Evolutionary conservation across 2,113 vertebrate species (phyloP), one percentile per base, ranked within the genome.

Genomic region (Cyphomyrus discorhynchus): DNA sequence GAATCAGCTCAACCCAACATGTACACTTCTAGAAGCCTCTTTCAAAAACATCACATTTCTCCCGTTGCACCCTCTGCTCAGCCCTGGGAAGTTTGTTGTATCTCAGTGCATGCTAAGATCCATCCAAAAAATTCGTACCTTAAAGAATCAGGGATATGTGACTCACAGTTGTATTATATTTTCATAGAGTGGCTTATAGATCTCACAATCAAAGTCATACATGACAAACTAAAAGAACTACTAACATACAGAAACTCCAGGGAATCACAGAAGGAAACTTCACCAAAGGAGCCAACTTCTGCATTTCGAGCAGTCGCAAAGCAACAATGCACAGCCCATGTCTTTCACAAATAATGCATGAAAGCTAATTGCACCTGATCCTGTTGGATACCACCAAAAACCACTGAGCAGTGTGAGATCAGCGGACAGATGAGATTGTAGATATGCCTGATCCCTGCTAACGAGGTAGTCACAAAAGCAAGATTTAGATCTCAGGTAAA

Each of bases 281-380:
- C 49, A 27, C 53, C 50, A 53, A 86, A 86, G 47, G 85, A 58
- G 8, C 35, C 86, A 15, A 45, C 39, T 39, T 46, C 56, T 62
- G 52, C 87, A 62, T 58, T 66, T 89, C 17, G 11, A 56, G 70
- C 24, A 46, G 24, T 50, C 74, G 39, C 86, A 31, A 46, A 88
- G 74, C 86, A 10, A 21, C 27, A 11, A 53, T 31, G 39, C n/a
- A 50, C 62, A 5, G 9, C 15, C 50, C 31, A 17, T 19, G 46
- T 13, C 88, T 90, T 77, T 92, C 87, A 93, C 94, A 91, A 89
- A 94, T 95, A 92, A 87, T 94, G 91, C 89, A 95, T 94, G 89
- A 94, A n/a, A 17, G 66, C 91, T 95, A 93, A 95, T 94, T 93
- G 6, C 84, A n/a, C 82, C 90, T 93, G 92, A 90, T 90, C 89